Conservation (phyloP, 1,140 invertebrate genomes). For the Thaumetopoea pityocampa region DNA sequence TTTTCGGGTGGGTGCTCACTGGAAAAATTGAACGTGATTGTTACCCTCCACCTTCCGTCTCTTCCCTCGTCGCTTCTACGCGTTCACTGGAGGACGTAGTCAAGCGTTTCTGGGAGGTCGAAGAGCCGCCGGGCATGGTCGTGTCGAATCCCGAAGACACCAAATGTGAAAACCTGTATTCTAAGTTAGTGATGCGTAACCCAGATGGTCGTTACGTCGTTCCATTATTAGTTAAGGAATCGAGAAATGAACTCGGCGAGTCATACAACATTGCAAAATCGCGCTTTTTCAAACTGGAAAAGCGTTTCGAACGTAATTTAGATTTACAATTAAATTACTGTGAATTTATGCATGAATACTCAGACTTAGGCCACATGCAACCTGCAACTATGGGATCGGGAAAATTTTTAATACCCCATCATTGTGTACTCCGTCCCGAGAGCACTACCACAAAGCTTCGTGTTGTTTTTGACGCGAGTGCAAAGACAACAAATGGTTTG, state of each 20-base stretch:
- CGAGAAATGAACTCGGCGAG: slow-evolving; percentile 21
- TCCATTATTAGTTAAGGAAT: slow-evolving; percentile 19
- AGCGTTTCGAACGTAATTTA: slow-evolving; percentile 26
- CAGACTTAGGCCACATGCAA: slow-evolving; percentile 34
- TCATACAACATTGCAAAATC: slow-evolving; percentile 21
- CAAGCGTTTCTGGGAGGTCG: slow-evolving; percentile 34
- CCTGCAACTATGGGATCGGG: background rate
- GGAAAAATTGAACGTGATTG: background rate
- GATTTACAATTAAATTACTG: slow-evolving; percentile 26
- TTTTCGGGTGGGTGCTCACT: slow-evolving; percentile 13
- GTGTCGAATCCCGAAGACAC: slow-evolving; percentile 18
- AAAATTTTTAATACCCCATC: slow-evolving; percentile 19
- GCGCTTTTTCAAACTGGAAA: slow-evolving; percentile 24
- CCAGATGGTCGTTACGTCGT: slow-evolving; percentile 22
- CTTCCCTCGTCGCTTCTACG: too few relatives aligned
- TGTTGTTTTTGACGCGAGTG: slow-evolving; percentile 20
- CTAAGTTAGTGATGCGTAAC: slow-evolving; percentile 14
- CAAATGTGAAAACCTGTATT: slow-evolving; percentile 19
- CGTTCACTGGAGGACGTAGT: too few relatives aligned
- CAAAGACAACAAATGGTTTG: slow-evolving; percentile 1
- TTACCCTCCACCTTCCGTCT: too few relatives aligned
- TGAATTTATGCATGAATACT: slow-evolving; percentile 33
- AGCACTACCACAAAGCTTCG: slow-evolving; percentile 20
- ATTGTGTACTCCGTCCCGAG: slow-evolving; percentile 9
- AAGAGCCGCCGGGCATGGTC: slow-evolving; percentile 7